Base-by-base conservation (phyloP, 1,140 invertebrate species). In the Drosophila bifasciata region DNA sequence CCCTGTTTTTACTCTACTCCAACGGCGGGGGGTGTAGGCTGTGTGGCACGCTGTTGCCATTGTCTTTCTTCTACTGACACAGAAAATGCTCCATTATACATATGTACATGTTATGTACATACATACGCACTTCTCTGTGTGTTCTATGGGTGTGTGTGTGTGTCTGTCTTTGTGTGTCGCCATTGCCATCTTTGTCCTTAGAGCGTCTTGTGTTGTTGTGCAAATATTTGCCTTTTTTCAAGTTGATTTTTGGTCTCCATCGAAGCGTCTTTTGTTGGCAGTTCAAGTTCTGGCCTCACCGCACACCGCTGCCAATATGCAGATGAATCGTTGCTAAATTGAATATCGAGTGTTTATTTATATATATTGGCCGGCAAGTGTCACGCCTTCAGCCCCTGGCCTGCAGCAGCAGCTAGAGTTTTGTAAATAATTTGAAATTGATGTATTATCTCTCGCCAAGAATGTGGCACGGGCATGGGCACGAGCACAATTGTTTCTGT, bases 201-300 rank as follows among this genome's bases (percentile, higher is more conserved):
- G 51, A 49, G 51, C 44, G 56, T 69, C 77, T 56, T 86, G 62
- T 81, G 62, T 81, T 86, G 68, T 69, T 70, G 55, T 58, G 72
- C 84, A 88, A 86, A 86, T 86, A 86, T 86, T 86, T 86, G 70
- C 83, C 78, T 88, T 88, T 84, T 86, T 86, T 86, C 41, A 86
- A 88, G 83, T 86, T 86, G 83, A 83, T 88, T 86, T 86, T 88
- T 75, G 74, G 83, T 88, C 68, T 78, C 45, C 67, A 56, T 67
- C 77, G 75, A 74, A 81, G 81, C 83, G 81, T 64, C 83, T 71
- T 86, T 88, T 86, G 83, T 86, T 88, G 75, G 67, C 50, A 88
- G 55, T 63, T 81, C 78, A 81, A 88, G 64, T 68, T 66, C 15
- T 41, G 5, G 25, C 44, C 16, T 41, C 17, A 1, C 16, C 63